Evolutionary conservation across 2,888 invertebrate species (phyloP), one percentile per base, ranked within the genome.

Genomic region (Parnassius orleans): DNA sequence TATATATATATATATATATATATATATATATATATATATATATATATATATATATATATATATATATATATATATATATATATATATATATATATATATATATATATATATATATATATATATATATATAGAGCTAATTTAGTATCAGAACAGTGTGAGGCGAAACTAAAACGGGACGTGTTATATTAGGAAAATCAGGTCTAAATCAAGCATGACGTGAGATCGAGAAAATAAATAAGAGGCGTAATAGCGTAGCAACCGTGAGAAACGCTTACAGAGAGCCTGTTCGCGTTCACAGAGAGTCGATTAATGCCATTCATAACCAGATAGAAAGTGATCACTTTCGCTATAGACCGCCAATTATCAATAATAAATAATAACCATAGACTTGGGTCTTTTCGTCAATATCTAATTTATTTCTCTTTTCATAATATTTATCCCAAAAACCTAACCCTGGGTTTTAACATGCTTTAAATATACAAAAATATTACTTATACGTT

Each of bases 241-340:
- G 52, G 24, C 10, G 52, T 58, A 58, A 46, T 58, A 33, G 58
- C 52, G 24, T 33, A 46, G 58, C 58, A 43, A 46, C 52, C 43
- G 57, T 51, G 57, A 52, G 57, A 58, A n/a, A 43, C n/a, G 52
- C 19, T 54, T 12, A 12, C 44, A 12, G 43, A 48, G 11, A 33
- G 52, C 10, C 41, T 14, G 58, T 53, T 42, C 53, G 12, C 33
- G 33, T 33, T 33, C 33, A 33, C 33, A 59, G 2, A 14, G 33
- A 42, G 41, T 24, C 53, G 10, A 24, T 51, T 33, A 11, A 42
- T 42, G 43, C 42, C 43, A 48, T 60, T 57, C 52, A 61, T 57
- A 61, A 61, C 52, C 42, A 14, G 56, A 57, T 57, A 61, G 61
- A 61, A 61, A 61, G 61, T 61, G 56, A 61, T 5, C 56, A 61